Percentiles rank a stretch among this genome's conserved stretches.
Conservation (phyloP, 23 tunicate genomes). For the Diplosoma virens region DNA sequence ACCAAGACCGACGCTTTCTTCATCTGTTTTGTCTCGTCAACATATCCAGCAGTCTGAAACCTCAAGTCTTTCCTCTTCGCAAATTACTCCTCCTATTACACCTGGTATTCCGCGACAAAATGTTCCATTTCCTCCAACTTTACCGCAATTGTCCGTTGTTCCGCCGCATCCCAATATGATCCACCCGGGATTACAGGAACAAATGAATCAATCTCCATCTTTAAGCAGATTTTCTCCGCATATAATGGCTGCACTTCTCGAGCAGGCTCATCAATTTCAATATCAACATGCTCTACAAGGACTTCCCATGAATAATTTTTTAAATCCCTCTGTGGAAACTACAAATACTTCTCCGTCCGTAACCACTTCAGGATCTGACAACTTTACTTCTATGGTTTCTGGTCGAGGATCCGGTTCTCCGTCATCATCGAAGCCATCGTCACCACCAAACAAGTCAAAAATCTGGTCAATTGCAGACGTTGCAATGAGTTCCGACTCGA, state of each 20-base stretch:
- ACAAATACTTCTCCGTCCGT: slow-evolving; percentile 22
- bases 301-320: slow-evolving; percentile 19
- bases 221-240: slow-evolving; percentile 68
- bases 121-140: slow-evolving; percentile 33
- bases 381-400: not conserved
- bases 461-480: slow-evolving; percentile 96
- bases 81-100: not conserved
- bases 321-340: not conserved
- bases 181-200: slow-evolving; percentile 34
- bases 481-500: slow-evolving; percentile 60
- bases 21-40: slow-evolving; percentile 38
- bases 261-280: slow-evolving; percentile 60
- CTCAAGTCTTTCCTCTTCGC: slow-evolving; percentile 29
- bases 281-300: slow-evolving; percentile 69
- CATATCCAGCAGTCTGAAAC: slow-evolving; percentile 23
- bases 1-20: not conserved
- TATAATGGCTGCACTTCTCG: slow-evolving; percentile 58
- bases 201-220: slow-evolving; percentile 49
- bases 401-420: slow-evolving; percentile 9
- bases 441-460: slow-evolving; percentile 68
- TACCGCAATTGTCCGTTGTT: slow-evolving; percentile 13
- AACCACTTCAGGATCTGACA: slow-evolving; percentile 5
- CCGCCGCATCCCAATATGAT: slow-evolving; percentile 32
- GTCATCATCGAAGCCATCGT: slow-evolving; percentile 38
- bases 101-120: slow-evolving; percentile 22